Conservation (phyloP, 2,113 vertebrate species). For the Aepyceros melampus region DNA sequence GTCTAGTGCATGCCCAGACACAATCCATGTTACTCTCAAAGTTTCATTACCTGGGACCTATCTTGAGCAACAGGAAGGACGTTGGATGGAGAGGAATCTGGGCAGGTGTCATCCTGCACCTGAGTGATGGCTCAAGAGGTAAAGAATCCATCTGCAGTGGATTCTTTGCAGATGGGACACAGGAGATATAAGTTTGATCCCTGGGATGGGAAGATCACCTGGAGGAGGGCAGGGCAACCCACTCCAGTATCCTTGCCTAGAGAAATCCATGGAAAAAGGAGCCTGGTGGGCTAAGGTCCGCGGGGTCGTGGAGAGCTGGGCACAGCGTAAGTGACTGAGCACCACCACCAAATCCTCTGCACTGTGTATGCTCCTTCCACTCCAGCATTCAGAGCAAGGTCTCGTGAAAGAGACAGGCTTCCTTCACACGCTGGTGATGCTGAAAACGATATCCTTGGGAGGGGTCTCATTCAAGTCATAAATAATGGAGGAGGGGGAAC, state of each 20-base stretch:
- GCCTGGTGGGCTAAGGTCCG: not conserved
- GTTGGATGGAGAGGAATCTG: not conserved
- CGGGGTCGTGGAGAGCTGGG: fast-evolving
- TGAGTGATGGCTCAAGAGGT: not conserved
- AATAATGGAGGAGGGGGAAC: too few relatives aligned
- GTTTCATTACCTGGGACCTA: not conserved
- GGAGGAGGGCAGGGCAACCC: not conserved
- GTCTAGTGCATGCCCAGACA: too few relatives aligned
- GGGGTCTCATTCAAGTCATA: too few relatives aligned
- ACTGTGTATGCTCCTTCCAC: fast-evolving
- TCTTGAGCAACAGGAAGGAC: not conserved
- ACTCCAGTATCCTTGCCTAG: not conserved
- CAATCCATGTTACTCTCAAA: not conserved
- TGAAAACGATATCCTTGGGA: not conserved
- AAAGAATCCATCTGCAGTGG: not conserved
- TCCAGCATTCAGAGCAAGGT: fast-evolving
- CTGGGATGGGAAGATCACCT: not conserved
- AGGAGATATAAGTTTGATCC: not conserved
- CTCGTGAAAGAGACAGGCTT: not conserved
- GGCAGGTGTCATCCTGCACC: fast-evolving
- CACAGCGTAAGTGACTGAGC: fast-evolving
- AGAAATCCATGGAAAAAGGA: not conserved
- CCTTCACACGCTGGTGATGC: not conserved
- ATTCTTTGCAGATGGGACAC: not conserved
- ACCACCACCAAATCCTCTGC: not conserved